Base-by-base conservation (phyloP, 1,140 invertebrate genomes). In the Propsilocerus akamusi region DNA sequence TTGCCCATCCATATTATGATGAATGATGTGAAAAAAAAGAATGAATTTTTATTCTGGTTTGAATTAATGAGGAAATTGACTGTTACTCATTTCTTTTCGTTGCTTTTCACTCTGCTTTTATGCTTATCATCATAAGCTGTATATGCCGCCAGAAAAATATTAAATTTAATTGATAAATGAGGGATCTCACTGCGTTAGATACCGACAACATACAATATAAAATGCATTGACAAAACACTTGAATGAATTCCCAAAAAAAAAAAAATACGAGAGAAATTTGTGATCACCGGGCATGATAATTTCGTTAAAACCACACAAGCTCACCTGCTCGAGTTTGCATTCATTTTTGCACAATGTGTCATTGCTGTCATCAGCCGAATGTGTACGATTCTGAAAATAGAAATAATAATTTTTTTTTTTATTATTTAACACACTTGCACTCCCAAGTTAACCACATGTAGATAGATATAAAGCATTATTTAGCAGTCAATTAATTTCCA, bases 61-160 rank as follows among this genome's bases (percentile, higher is more conserved):
- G n/a, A n/a, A n/a, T n/a, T n/a, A n/a, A n/a, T n/a, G n/a, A n/a
- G 34, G 34, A 41, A 41, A 41, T 41, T 41, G 34, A 41, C 34
- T 14, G 17, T 41, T 41, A n/a, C 14, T 30, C 11, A 30, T 12
- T 30, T 20, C 10, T 41, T 20, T 41, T 41, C 17, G 22, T 41
- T 41, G 14, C 34, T 41, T 41, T 41, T 41, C 22, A 20, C 8
- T 20, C 17, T 20, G 17, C 34, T 41, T 17, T 37, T 37, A 14
- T 37, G n/a, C 34, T 17, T 17, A 41, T n/a, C 17, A 41, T 41
- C 34, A 41, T 41, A 41, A 41, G 10, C 28, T 11, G 10, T n/a
- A 41, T 14, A 41, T 41, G 34, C 34, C 34, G 34, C 34, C 32
- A 7, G 14, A 14, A 41, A 41, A 14, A 41, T 41, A 41, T 41